Base-by-base conservation (phyloP, 2,888 invertebrate species). In the Drosophila peninsularis region DNA sequence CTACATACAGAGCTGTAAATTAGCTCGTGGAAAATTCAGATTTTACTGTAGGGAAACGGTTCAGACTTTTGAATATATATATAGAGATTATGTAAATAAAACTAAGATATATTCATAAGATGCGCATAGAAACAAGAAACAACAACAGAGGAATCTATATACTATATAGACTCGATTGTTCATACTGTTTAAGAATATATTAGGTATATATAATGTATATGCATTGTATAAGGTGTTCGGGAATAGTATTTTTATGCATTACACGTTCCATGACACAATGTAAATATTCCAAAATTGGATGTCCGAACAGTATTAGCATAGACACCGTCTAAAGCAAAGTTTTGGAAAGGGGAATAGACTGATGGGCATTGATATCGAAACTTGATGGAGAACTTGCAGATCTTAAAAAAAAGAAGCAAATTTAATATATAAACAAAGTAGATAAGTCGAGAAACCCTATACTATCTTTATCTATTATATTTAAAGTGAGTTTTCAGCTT, bases 211-310 rank as follows among this genome's bases (percentile, higher is more conserved):
- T 32, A 32, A n/a, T n/a, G 27, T n/a, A 36, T 14, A 36, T 14
- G 5, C 17, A 39, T 17, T 17, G 0, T 30, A 47, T 30, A 47
- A 17, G 11, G 17, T 30, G 30, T 14, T 47, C 17, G 45, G 27
- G 17, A 27, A 45, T 45, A 17, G 17, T 11, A 11, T 30, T 30
- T 30, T 27, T 21, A 47, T 47, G 45, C 45, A 11, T 47, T 47
- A 47, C 45, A 47, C 45, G 45, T 47, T 11, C 11, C 30, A 47
- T 5, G 45, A 30, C 11, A 47, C 45, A 30, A 47, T 47, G 45
- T 47, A 30, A 47, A 11, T 27, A 17, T 10, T 1, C 45, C 45
- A 3, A 17, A 30, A 47, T 27, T 47, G 45, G 27, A 30, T 30
- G 11, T 6, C 27, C 17, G 11, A 30, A 47, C 30, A 47, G 14